These are phyloP conservation scores for Globia sparganii DNA, from an alignment of 2,888 invertebrate species.

Conservation along the genomic window DNA sequence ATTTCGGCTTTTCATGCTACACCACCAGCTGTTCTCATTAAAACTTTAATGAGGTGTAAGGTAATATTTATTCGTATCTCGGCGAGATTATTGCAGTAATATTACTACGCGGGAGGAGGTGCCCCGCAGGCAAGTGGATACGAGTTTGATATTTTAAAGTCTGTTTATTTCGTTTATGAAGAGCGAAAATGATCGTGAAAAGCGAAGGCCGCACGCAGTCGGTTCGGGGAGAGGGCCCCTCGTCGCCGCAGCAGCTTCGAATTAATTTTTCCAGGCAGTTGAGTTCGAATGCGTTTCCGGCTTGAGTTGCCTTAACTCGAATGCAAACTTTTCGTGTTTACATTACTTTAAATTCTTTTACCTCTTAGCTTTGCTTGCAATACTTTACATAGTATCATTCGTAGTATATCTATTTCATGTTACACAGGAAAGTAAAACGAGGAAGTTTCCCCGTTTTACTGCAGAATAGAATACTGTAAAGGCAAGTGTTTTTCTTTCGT, in stretches of 20 bases:
- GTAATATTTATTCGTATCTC: constrained; percentile 65
- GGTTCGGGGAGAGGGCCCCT: constrained; percentile 68
- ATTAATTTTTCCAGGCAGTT: constrained; percentile 90
- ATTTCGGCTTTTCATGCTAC: constrained; percentile 68
- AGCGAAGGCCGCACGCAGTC: constrained; percentile 71
- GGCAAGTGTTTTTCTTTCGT: constrained; percentile 43
- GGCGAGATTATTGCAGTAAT: constrained; percentile 63
- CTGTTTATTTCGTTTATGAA: constrained; percentile 78
- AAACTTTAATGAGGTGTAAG: constrained; percentile 70
- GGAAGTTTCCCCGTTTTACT: constrained; percentile 59
- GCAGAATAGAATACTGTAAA: constrained; percentile 40
- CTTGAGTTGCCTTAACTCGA: constrained; percentile 87
- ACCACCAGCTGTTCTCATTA: constrained; percentile 69
- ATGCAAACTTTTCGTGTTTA: constrained; percentile 89
- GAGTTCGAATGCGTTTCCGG: constrained; percentile 88
- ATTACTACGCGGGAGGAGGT: constrained; percentile 61
- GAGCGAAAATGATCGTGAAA: constrained; percentile 78
- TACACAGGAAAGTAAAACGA: constrained; percentile 57
- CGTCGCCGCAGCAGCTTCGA: constrained; percentile 81
- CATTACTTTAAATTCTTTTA: constrained; percentile 88
- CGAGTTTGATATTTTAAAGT: constrained; percentile 75
- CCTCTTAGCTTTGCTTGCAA: constrained; percentile 84
- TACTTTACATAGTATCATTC: constrained; percentile 84
- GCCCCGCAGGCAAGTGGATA: constrained; percentile 63
- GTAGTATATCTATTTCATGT: constrained; percentile 74